Evolutionary conservation across 1,140 invertebrate species (phyloP), one percentile per base, ranked within the genome.

Genomic region (Cyclina sinensis): DNA sequence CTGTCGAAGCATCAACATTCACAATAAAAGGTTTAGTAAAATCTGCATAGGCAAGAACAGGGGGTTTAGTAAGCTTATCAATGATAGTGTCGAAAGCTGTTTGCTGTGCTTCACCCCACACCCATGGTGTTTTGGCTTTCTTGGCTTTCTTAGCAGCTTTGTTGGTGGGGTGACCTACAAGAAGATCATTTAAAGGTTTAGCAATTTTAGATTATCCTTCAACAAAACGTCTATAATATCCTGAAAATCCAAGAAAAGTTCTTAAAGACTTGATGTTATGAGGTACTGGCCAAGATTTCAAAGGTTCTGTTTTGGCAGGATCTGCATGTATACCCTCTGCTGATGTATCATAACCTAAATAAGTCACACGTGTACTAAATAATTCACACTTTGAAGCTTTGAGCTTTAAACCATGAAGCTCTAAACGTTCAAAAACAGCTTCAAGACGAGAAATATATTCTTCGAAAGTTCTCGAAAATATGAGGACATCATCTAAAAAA

Each of bases 1-100:
- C 88, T 12, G 92, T 91, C 48, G 93, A 94, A 18, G 95, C 95
- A 91, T 96, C 96, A 0, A 94, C 95, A 39, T 95, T 92, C 0
- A 96, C 85, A 0, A 94, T 94, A 62, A 96, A 95, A 0, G 91
- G 92, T 89, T 94, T 88, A 7, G 35, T 81, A 78, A 94, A 94
- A 83, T 96, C 91, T 54, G 94, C 93, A 87, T 89, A 93, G 18
- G 65, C 59, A 68, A 95, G 80, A 30, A 93, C 86, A n/a, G 94
- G 92, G 43, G 91, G 27, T 1, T 16, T 76, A 46, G 65, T 89
- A 24, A 95, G 39, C 35, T 78, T 57, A 59, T 92, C 43, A 86
- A 94, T 96, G 18, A 93, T 37, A 21, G 1, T 0, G 16, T 88
- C 51, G 68, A 90, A 91, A 2, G 89, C 84, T 30, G 74, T 24